phyloP scores from a whole-genome alignment of 2,797 vertebrate genomes.

The Dipus sagitta region DNA sequence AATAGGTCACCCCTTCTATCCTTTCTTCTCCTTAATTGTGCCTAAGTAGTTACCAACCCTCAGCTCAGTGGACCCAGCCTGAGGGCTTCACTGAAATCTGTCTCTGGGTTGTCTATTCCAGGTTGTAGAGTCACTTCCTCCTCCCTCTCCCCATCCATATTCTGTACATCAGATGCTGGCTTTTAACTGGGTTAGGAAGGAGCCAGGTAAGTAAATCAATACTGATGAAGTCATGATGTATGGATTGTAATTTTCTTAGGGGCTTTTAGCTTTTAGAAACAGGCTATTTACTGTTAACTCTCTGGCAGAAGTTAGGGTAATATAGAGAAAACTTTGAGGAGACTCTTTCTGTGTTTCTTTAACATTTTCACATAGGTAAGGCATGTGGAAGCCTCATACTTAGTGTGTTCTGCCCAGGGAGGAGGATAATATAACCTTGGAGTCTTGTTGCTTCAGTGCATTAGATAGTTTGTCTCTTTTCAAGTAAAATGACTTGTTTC shows the following conservation, averaged over 20 bases:
- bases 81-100: background rate
- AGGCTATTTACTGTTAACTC: conserved; percentile 4
- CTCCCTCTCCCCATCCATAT: background rate
- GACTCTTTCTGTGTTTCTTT: background rate
- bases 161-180: conserved; percentile 9
- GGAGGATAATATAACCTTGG: background rate
- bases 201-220: conserved; percentile 61
- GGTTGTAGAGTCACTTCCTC: conserved; percentile 21
- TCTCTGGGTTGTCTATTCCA: background rate
- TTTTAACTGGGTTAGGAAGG: conserved; percentile 53
- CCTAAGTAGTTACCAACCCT: background rate
- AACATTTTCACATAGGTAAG: background rate
- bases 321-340: background rate
- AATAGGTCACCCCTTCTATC: too few relatives aligned
- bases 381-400: background rate
- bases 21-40: background rate
- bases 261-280: conserved; percentile 58
- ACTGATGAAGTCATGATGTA: conserved; percentile 58
- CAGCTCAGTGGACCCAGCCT: background rate
- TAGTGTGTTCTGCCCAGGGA: background rate
- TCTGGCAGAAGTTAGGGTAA: background rate
- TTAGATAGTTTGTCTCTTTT: conserved; percentile 42
- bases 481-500: background rate
- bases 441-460: background rate
- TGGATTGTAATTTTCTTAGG: conserved; percentile 56